phyloP scores from a whole-genome alignment of 2,888 invertebrate genomes.

The Mythimna ferrago region DNA sequence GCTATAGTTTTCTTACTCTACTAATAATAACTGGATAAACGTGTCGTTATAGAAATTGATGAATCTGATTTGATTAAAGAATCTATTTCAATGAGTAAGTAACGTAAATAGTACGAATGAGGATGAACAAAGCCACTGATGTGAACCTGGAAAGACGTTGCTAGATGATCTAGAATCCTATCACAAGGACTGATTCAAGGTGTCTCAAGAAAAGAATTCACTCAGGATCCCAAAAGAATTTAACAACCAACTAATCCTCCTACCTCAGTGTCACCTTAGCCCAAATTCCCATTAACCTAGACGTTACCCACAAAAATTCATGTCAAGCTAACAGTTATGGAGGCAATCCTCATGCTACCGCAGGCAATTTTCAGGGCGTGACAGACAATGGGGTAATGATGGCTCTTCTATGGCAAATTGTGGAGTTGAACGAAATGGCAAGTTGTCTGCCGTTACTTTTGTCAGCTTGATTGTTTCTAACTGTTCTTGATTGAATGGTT shows the following conservation, averaged over 20 bases:
- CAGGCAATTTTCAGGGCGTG: constrained; percentile 78
- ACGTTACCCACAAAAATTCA: constrained; percentile 61
- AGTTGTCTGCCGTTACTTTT: constrained; percentile 57
- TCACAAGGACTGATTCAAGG: not conserved
- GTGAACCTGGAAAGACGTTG: too few relatives aligned
- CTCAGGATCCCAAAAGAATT: not conserved
- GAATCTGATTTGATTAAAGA: too few relatives aligned
- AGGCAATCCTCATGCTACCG: constrained; percentile 61
- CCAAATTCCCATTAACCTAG: constrained; percentile 61
- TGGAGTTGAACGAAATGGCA: constrained; percentile 51
- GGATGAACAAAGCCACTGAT: too few relatives aligned
- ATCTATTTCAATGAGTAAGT: not conserved
- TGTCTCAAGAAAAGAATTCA: too few relatives aligned
- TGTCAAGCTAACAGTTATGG: constrained; percentile 65
- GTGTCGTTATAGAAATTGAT: too few relatives aligned
- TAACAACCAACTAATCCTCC: not conserved
- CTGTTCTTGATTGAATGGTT: constrained; percentile 53
- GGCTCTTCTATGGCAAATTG: constrained; percentile 59
- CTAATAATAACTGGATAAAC: too few relatives aligned
- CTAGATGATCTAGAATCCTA: too few relatives aligned
- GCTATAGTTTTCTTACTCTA: too few relatives aligned
- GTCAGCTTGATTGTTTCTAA: constrained; percentile 61
- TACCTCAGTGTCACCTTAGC: constrained; percentile 32
- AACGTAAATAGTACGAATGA: not conserved
- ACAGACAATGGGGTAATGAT: constrained; percentile 72